Percentiles rank a stretch among this genome's conserved stretches.
Conservation (phyloP, 2,888 invertebrate genomes). For the Brachypterus glaber region DNA sequence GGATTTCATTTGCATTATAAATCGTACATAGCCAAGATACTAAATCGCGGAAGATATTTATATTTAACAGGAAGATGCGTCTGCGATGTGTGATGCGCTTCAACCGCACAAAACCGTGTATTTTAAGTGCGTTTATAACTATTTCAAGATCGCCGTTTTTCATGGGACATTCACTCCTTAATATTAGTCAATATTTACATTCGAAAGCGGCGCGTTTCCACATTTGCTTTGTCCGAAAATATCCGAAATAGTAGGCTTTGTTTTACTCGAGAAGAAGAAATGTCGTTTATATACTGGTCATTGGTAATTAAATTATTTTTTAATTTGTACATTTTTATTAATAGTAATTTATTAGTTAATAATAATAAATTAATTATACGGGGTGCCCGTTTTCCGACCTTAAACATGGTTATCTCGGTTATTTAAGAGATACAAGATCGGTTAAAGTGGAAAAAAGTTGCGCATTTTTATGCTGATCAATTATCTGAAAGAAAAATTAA, state of each 20-base stretch:
- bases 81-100: too few species aligned
- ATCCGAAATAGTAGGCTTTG: conserved; percentile 3
- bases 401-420: too few species aligned
- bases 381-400: not conserved
- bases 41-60: too few species aligned
- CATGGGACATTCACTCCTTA: conserved; percentile 21
- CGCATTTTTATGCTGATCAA: too few species aligned
- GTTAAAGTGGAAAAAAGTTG: too few species aligned
- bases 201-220: not conserved
- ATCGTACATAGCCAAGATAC: too few species aligned
- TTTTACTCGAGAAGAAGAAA: conserved; percentile 15
- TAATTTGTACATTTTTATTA: not conserved
- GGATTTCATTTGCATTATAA: too few species aligned
- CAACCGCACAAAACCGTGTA: too few species aligned
- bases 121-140: conserved; percentile 22
- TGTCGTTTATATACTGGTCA: conserved; percentile 40
- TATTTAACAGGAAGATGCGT: too few species aligned
- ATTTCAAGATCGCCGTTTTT: conserved; percentile 18
- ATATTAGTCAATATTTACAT: conserved; percentile 20
- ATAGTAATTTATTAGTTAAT: conserved; percentile 1
- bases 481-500: not conserved
- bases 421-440: too few species aligned
- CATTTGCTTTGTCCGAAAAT: conserved; percentile 8
- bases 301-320: conserved; percentile 25
- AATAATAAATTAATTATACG: not conserved